Evolutionary conservation across 2,888 invertebrate species (phyloP).

Genomic region (Byasa hedistus): DNA sequence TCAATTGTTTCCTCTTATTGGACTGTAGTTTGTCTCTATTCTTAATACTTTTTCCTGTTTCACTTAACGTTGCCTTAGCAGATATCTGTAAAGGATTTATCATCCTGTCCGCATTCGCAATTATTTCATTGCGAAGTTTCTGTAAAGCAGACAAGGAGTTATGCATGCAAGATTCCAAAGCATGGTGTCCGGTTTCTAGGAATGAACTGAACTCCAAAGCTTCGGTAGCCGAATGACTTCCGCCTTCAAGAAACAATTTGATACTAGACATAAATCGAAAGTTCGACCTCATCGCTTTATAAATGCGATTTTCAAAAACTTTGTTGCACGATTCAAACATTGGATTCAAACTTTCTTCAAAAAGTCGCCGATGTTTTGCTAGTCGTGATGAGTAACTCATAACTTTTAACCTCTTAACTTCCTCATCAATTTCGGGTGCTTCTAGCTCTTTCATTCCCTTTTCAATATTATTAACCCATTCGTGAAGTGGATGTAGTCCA

Average conservation of each 20-base stretch:
- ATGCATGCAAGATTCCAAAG: slow-evolving; percentile 49
- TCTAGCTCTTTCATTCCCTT: slow-evolving; percentile 43
- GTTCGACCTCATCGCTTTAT: slow-evolving; percentile 60
- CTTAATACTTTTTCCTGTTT: neutral
- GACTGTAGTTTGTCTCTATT: neutral
- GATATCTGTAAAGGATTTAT: slow-evolving; percentile 47
- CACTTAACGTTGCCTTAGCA: slow-evolving; percentile 41
- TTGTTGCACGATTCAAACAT: slow-evolving; percentile 46
- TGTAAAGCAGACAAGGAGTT: slow-evolving; percentile 47
- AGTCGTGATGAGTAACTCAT: slow-evolving; percentile 57
- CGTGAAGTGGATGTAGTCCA: slow-evolving; percentile 53
- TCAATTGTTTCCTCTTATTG: neutral
- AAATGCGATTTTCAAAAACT: slow-evolving; percentile 48
- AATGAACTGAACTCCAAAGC: slow-evolving; percentile 46
- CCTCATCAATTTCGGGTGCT: slow-evolving; percentile 43
- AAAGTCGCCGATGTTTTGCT: slow-evolving; percentile 48
- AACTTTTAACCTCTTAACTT: slow-evolving; percentile 58
- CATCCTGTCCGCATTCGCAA: slow-evolving; percentile 49
- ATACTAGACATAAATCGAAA: slow-evolving; percentile 55
- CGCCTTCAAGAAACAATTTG: slow-evolving; percentile 58
- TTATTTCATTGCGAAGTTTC: slow-evolving; percentile 47
- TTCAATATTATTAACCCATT: slow-evolving; percentile 50
- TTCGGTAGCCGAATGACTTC: slow-evolving; percentile 54
- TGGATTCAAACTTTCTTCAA: slow-evolving; percentile 53
- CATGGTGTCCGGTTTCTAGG: slow-evolving; percentile 52